Percentiles rank a stretch among this genome's conserved stretches.
These are phyloP conservation scores for Leptinotarsa defecta DNA, from an alignment of 1,140 invertebrate genomes.

Conservation along the genomic window DNA sequence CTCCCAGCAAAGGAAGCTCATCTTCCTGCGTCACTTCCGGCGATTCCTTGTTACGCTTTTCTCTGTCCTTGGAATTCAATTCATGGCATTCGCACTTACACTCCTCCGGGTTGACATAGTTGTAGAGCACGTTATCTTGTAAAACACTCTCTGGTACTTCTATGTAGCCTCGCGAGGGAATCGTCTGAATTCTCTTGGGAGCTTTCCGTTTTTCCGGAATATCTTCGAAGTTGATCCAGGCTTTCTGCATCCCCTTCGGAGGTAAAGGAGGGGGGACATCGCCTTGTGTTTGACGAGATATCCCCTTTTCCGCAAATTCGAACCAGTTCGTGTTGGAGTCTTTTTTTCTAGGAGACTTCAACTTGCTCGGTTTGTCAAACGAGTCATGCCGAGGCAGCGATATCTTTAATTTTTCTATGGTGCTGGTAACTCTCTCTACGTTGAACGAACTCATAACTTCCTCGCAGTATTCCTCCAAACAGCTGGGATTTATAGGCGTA, in stretches of 20 bases:
- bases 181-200: slow-evolving; percentile 78
- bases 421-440: slow-evolving; percentile 49
- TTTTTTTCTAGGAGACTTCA: slow-evolving; percentile 59
- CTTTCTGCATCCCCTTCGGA: slow-evolving; percentile 58
- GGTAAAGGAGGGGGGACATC: slow-evolving; percentile 58
- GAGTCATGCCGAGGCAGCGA: slow-evolving; percentile 68
- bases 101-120: slow-evolving; percentile 81
- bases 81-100: slow-evolving; percentile 84
- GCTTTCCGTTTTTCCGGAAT: slow-evolving; percentile 78
- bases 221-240: slow-evolving; percentile 86
- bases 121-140: slow-evolving; percentile 63
- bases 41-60: slow-evolving; percentile 30
- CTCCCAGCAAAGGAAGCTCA: slow-evolving; percentile 48
- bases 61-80: slow-evolving; percentile 47
- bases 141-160: slow-evolving; percentile 50
- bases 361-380: slow-evolving; percentile 33
- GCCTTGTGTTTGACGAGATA: slow-evolving; percentile 45
- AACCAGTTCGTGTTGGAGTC: slow-evolving; percentile 63
- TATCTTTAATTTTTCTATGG: slow-evolving; percentile 70
- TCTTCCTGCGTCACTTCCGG: slow-evolving; percentile 44
- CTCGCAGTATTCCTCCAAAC: slow-evolving; percentile 74
- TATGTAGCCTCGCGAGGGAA: slow-evolving; percentile 62
- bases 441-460: slow-evolving; percentile 50
- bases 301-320: slow-evolving; percentile 67
- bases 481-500: slow-evolving; percentile 77